Evolutionary conservation across 2,888 invertebrate species (phyloP).

Genomic region (Priocnemis perturbator): DNA sequence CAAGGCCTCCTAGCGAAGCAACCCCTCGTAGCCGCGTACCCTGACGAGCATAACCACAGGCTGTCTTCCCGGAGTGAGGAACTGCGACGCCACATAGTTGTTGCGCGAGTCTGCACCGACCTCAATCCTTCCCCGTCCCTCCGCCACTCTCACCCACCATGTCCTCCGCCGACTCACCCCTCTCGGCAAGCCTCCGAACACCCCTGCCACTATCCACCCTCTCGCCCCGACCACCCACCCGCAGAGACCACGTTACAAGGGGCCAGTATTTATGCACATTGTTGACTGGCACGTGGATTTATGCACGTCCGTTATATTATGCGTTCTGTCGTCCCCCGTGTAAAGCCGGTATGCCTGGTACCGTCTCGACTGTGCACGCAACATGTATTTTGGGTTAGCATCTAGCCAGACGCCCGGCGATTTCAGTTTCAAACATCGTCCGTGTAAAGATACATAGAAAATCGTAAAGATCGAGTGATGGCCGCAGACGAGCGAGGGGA

Average conservation of each 20-base stretch:
- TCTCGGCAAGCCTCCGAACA: slow-evolving; percentile 19
- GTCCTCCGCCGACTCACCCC: slow-evolving; percentile 1
- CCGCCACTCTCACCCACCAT: slow-evolving; percentile 33
- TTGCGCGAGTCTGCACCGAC: slow-evolving; percentile 53
- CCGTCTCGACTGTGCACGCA: slow-evolving; percentile 69
- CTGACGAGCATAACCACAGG: slow-evolving; percentile 69
- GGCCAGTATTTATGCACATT: slow-evolving; percentile 75
- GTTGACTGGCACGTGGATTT: slow-evolving; percentile 75
- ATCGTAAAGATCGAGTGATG: not conserved
- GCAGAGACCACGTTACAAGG: slow-evolving; percentile 68
- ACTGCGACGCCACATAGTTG: slow-evolving; percentile 68
- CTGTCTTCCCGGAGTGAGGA: slow-evolving; percentile 68
- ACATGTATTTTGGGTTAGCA: slow-evolving; percentile 64
- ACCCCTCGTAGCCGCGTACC: slow-evolving; percentile 19
- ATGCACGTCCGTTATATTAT: slow-evolving; percentile 75
- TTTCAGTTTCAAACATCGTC: slow-evolving; percentile 19
- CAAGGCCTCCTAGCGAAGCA: slow-evolving; percentile 18
- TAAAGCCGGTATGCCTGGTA: slow-evolving; percentile 71
- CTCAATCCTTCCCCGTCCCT: slow-evolving; percentile 32
- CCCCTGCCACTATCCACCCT: slow-evolving; percentile 14
- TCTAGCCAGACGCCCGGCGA: slow-evolving; percentile 41
- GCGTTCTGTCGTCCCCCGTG: slow-evolving; percentile 71
- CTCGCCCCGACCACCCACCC: slow-evolving; percentile 47
- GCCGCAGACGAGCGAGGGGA: too few species aligned
- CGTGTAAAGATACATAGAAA: not conserved